Evolutionary conservation across 2,113 vertebrate species (phyloP), one percentile per base, ranked within the genome.

Genomic region (Cheilinus undulatus): DNA sequence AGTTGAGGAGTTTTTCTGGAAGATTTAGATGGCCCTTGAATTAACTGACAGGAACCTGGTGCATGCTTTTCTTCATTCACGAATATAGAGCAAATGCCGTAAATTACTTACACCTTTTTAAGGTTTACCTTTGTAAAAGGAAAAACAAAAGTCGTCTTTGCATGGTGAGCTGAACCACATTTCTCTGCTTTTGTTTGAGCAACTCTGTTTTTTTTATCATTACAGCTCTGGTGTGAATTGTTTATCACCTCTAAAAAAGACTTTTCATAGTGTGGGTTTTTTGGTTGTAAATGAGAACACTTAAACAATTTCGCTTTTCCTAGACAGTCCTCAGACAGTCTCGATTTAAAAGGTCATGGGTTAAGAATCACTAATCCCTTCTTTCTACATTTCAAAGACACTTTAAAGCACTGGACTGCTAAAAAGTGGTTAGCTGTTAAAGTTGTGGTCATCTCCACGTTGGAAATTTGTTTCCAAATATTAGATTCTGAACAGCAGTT

Each of bases 301-400:
- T 45, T n/a, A 45, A 45, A 50, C 19, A 4, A 40, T 19, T 59
- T 26, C 10, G 42, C 14, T 1, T 19, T 15, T 40, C 7, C n/a
- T 40, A 7, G 23, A 24, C 32, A 40, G 14, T 20, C 9, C 15
- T 58, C 53, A 23, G 13, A 34, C 32, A 4, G 13, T 32, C 53
- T 36, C 12, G 19, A n/a, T 8, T 45, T 19, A 45, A 45, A 20
- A 20, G 42, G 42, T 9, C 42, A 45, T n/a, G 1, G 27, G 30
- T 34, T 56, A n/a, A 36, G 32, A 56, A 36, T 54, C 30, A 34
- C n/a, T 34, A 56, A 56, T 56, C 26, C 57, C 19, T 28, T 24
- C 4, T 11, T 22, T 61, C 27, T 22, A 11, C n/a, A 48, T 11
- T 61, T 46, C 1, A 3, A 56, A 19, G 2, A 14, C 2, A 4